Percentiles rank a stretch among this genome's conserved stretches.
Conservation (phyloP, 2,113 vertebrate genomes). For the Onychostruthus taczanowskii region DNA sequence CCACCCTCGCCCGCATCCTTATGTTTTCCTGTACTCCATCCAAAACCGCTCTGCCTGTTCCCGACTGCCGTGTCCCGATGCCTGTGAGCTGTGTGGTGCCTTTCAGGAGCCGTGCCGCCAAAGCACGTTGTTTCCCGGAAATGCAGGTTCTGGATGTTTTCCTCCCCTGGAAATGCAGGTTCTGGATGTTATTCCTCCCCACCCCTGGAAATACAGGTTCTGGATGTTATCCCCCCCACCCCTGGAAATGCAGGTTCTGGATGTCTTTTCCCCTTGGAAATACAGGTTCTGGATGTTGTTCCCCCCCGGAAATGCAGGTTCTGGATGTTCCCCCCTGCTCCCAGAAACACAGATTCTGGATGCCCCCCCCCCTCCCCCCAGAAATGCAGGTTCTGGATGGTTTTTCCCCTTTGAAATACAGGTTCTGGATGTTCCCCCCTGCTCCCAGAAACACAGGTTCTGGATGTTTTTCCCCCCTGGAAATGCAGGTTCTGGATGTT, state of each 20-base stretch:
- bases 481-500: background rate
- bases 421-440: background rate
- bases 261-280: background rate
- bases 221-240: too few species aligned
- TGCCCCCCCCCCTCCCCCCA: too few species aligned
- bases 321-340: background rate
- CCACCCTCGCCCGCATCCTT: background rate
- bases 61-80: rapidly evolving
- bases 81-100: background rate
- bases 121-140: background rate
- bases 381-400: too few species aligned
- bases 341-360: background rate
- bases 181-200: too few species aligned
- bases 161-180: too few species aligned
- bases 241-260: background rate
- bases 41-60: background rate
- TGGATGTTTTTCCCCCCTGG: background rate
- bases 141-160: background rate
- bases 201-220: too few species aligned
- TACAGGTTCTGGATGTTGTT: too few species aligned
- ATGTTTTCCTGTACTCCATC: background rate
- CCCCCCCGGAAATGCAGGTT: too few species aligned
- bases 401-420: background rate
- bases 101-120: background rate
- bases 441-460: background rate